Percentiles rank a stretch among this genome's conserved stretches.
Evolutionary conservation across 1,140 invertebrate genomes (phyloP).

Genomic region (Brachionus plicatilis): DNA sequence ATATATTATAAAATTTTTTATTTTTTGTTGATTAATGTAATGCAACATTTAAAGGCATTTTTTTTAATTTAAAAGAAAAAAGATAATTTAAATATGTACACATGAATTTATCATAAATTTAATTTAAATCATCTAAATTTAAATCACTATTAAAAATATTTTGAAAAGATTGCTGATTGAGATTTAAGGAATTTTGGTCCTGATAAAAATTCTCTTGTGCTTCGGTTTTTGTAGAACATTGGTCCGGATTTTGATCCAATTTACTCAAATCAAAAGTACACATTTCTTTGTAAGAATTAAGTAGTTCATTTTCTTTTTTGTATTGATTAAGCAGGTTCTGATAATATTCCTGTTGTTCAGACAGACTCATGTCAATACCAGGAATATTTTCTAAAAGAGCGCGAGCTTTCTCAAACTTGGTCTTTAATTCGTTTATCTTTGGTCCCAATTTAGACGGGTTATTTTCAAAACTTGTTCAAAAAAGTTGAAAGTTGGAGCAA

Average conservation of each 20-base stretch:
- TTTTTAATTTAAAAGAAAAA: too few relatives aligned
- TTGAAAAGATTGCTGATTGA: not conserved
- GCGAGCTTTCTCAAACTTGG: slow-evolving; percentile 32
- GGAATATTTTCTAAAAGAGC: slow-evolving; percentile 1
- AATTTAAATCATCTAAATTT: slow-evolving; percentile 22
- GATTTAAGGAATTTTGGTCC: not conserved
- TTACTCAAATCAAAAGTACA: slow-evolving; percentile 33
- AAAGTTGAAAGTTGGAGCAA: not conserved
- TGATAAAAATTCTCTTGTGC: not conserved
- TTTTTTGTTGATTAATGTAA: too few relatives aligned
- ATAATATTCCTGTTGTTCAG: slow-evolving; percentile 23
- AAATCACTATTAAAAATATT: not conserved
- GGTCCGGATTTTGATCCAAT: not conserved
- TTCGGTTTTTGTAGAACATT: not conserved
- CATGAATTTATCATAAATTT: not conserved
- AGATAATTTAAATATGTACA: not conserved
- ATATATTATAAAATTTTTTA: too few relatives aligned
- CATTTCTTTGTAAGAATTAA: slow-evolving; percentile 14
- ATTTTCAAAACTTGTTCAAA: slow-evolving; percentile 17
- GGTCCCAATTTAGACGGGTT: slow-evolving; percentile 27
- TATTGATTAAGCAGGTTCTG: slow-evolving; percentile 26
- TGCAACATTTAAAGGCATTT: too few relatives aligned
- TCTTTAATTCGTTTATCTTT: slow-evolving; percentile 40
- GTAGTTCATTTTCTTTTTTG: slow-evolving; percentile 23
- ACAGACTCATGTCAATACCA: slow-evolving; percentile 26